Conservation (phyloP, 1,140 invertebrate species). For the Drosophila lowei region DNA sequence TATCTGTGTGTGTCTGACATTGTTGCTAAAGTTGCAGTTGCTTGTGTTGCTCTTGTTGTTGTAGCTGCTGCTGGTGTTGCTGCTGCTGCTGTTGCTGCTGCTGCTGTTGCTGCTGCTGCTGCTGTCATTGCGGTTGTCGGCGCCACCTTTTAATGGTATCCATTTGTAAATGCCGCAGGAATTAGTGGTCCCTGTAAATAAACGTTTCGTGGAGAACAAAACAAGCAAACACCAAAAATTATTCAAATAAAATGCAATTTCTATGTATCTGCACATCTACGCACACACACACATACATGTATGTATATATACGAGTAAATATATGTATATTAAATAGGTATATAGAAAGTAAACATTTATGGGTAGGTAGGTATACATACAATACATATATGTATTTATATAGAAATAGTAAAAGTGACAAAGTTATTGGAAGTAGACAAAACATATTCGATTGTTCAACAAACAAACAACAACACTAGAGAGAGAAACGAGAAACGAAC, state of each 20-base stretch:
- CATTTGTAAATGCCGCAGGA: constrained; percentile 96
- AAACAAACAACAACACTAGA: constrained; percentile 20
- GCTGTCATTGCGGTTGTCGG: constrained; percentile 76
- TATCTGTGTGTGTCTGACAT: constrained; percentile 41
- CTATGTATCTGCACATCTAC: constrained; percentile 46
- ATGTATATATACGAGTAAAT: constrained; percentile 44
- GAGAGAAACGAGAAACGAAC: too few relatives aligned
- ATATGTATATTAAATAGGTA: constrained; percentile 34
- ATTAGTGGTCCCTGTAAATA: constrained; percentile 92
- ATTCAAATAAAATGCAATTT: constrained; percentile 71
- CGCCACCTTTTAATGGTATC: constrained; percentile 91
- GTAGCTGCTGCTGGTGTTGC: constrained; percentile 82
- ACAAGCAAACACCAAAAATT: constrained; percentile 76
- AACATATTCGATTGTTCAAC: constrained; percentile 16
- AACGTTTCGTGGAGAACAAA: constrained; percentile 74
- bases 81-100: constrained; percentile 39
- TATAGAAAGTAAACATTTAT: constrained; percentile 63
- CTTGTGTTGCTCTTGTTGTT: constrained; percentile 36
- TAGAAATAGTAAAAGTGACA: constrained; percentile 31
- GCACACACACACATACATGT: constrained; percentile 51
- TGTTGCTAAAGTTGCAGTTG: constrained; percentile 49
- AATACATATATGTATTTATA: constrained; percentile 6
- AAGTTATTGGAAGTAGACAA: constrained; percentile 30
- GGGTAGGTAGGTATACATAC: constrained; percentile 20
- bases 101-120: constrained; percentile 56